A percentile compares a stretch with the other conserved stretches of the same genome.
phyloP scores from a whole-genome alignment of 2,797 vertebrate genomes.

The Sebastes iracundus region DNA sequence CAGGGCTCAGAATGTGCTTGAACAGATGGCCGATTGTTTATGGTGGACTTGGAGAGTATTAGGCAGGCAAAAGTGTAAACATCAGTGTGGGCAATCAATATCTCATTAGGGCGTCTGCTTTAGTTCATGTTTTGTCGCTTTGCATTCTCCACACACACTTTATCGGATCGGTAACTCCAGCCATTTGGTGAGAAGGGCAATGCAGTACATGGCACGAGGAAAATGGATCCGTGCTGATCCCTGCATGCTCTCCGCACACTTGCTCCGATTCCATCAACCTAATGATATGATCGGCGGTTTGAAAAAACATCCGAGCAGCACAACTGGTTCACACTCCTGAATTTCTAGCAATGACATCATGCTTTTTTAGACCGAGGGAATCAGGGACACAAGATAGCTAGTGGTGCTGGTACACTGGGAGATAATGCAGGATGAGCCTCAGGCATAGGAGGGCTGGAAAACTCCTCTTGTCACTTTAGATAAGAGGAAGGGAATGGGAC shows the following conservation, averaged over 20 bases:
- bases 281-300: slow-evolving; percentile 32
- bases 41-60: slow-evolving; percentile 56
- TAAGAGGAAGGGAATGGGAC: slow-evolving; percentile 78
- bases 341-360: slow-evolving; percentile 56
- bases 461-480: slow-evolving; percentile 81
- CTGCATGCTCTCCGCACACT: slow-evolving; percentile 3
- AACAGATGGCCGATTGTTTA: slow-evolving; percentile 66
- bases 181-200: slow-evolving; percentile 26
- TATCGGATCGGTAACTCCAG: slow-evolving; percentile 41
- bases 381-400: slow-evolving; percentile 62
- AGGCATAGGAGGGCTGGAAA: slow-evolving; percentile 68
- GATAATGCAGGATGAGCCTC: slow-evolving; percentile 77
- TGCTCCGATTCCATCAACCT: slow-evolving; percentile 20
- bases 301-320: slow-evolving; percentile 42
- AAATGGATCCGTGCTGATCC: slow-evolving; percentile 37
- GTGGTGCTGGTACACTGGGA: slow-evolving; percentile 58
- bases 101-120: slow-evolving; percentile 69
- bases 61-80: slow-evolving; percentile 69
- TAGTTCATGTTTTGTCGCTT: slow-evolving; percentile 68
- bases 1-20: slow-evolving; percentile 38
- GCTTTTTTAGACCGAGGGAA: slow-evolving; percentile 58
- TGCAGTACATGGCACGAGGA: slow-evolving; percentile 1
- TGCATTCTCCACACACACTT: slow-evolving; percentile 55
- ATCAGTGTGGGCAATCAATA: slow-evolving; percentile 70
- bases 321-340: slow-evolving; percentile 29